Evolutionary conservation across 2,797 vertebrate genomes (phyloP), one percentile per base, ranked within the genome.

Genomic region (Threskiornis aethiopicus): DNA sequence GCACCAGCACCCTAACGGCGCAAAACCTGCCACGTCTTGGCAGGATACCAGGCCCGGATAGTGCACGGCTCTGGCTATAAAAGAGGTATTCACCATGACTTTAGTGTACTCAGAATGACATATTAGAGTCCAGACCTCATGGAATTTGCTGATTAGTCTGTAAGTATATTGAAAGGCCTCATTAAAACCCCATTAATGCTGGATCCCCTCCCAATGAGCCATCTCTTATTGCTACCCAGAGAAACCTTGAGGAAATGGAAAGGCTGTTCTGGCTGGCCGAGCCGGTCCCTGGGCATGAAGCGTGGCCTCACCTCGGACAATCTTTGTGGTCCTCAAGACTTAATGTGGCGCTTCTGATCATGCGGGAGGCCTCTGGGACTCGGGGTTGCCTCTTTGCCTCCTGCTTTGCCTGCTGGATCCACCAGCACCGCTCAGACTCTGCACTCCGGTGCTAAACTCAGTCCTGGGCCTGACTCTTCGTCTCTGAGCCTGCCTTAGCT

Each of bases 211-310:
- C 93, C 95, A 95, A 47, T 91, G 90, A 97, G 90, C 96, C 95
- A 96, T 97, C 94, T 93, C 96, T 95, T 96, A 94, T 90, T 95
- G 92, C 94, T 97, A 66, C 94, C 92, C 88, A 85, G 95, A 97
- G 95, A 84, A 93, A 62, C 92, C 61, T 49, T 14, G 78, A 96
- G 95, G 90, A 97, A 97, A 92, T 89, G 92, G 88, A 69, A 85
- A 61, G 33, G 70, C 93, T 92, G 67, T 89, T 94, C 39, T 65
- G 83, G 35, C 67, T 95, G 84, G 64, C 78, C 3, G 6, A 93
- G 70, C 67, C 28, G 4, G 62, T 84, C 77, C 77, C 67, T 80
- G 91, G 84, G 69, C 89, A 81, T 29, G 75, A 81, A 95, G 78
- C 6, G 0, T 65, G 64, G 82, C 65, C 69, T 89, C 61, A 1